Conservation (phyloP, 2,888 invertebrate genomes). For the Phasia obesa region DNA sequence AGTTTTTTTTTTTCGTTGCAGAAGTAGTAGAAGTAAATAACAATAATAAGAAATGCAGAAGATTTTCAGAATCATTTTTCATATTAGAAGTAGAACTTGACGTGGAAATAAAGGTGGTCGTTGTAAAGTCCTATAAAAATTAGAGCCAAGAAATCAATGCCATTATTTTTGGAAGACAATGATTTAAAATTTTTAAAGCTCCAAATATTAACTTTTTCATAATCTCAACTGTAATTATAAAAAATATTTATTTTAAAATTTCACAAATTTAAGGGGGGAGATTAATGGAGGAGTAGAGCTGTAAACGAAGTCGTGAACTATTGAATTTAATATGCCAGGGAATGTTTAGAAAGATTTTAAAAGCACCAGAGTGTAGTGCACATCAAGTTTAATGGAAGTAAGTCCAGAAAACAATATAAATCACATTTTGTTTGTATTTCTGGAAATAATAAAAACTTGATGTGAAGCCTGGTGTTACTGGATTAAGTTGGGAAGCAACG, state of each 20-base stretch:
- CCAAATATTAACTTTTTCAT: conserved; percentile 67
- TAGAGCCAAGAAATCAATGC: conserved; percentile 70
- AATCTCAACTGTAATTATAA: conserved; percentile 68
- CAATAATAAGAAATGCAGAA: conserved; percentile 52
- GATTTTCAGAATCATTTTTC: conserved; percentile 36
- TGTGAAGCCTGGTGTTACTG: neutral
- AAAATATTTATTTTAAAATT: conserved; percentile 52
- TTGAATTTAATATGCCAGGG: neutral
- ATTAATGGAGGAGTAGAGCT: neutral
- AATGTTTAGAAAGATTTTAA: neutral
- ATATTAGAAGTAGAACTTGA: conserved; percentile 55
- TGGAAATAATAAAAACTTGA: neutral
- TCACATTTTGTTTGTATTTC: neutral
- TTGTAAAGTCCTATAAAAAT: conserved; percentile 67
- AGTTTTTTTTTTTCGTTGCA: conserved; percentile 12
- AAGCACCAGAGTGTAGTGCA: neutral
- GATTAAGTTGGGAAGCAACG: neutral
- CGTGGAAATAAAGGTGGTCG: conserved; percentile 52
- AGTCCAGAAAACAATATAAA: neutral
- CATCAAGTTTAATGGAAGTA: no score
- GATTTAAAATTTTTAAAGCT: conserved; percentile 68
- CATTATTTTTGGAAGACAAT: conserved; percentile 67
- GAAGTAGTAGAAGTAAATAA: conserved; percentile 28
- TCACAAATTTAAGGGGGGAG: conserved; percentile 9
- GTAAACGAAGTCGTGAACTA: conserved; percentile 41